These are phyloP conservation scores for Macrochelys suwanniensis DNA, from an alignment of 2,797 vertebrate genomes.

Conservation along the genomic window DNA sequence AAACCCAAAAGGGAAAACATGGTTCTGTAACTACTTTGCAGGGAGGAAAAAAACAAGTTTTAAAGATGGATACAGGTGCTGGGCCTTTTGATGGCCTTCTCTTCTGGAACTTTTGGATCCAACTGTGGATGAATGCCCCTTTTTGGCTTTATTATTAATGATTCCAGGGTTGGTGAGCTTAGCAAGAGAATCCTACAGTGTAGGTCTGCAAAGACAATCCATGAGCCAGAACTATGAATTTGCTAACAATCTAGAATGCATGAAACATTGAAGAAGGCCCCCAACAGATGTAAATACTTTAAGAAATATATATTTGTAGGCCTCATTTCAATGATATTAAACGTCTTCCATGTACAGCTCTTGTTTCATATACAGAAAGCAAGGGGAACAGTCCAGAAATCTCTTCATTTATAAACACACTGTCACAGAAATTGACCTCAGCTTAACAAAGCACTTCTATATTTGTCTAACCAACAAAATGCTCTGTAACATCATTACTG, in stretches of 20 bases:
- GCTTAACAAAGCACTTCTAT: neutral
- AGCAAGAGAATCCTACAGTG: neutral
- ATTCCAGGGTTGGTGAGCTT: neutral
- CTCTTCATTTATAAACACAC: neutral
- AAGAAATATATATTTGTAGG: neutral
- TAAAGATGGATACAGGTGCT: neutral
- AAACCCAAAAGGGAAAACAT: fast-evolving
- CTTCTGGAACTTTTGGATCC: neutral
- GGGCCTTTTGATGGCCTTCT: neutral
- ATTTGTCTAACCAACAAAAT: neutral
- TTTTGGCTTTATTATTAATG: neutral
- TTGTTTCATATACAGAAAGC: neutral
- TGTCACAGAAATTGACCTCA: fast-evolving
- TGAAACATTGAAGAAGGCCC: neutral
- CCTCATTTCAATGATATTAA: neutral
- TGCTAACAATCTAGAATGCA: neutral
- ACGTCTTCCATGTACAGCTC: neutral
- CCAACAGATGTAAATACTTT: neutral
- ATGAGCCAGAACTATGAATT: neutral
- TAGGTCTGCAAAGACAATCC: neutral
- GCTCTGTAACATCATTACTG: neutral
- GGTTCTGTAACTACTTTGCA: neutral
- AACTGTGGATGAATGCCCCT: neutral
- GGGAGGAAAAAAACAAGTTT: neutral
- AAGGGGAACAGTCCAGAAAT: neutral